Evolutionary conservation across 2,113 vertebrate species (phyloP).

Genomic region (Melanerpes formicivorus): DNA sequence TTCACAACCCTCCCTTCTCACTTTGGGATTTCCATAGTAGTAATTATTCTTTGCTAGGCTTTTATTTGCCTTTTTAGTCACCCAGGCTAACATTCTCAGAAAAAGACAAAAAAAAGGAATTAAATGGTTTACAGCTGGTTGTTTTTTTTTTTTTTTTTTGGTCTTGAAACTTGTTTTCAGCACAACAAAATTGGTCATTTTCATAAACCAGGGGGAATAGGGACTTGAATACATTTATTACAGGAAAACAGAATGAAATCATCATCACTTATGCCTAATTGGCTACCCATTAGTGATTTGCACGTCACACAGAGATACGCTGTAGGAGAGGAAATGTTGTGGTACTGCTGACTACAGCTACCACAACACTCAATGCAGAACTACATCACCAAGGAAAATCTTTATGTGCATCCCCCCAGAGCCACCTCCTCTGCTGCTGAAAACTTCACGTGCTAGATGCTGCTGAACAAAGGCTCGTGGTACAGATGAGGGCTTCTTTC

Average conservation of each 20-base stretch:
- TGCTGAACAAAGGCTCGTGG: background rate
- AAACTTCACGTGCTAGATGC: background rate
- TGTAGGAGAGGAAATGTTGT: background rate
- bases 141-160: background rate
- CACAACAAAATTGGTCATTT: background rate
- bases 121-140: background rate
- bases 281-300: background rate
- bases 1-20: background rate
- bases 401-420: accelerated
- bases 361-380: background rate
- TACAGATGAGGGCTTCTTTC: background rate
- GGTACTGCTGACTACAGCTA: background rate
- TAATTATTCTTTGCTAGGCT: background rate
- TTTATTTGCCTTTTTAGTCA: background rate
- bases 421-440: background rate
- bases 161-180: background rate
- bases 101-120: background rate
- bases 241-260: slow-evolving; percentile 14
- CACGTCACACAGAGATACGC: background rate
- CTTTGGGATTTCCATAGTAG: background rate
- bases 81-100: background rate
- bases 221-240: background rate
- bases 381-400: background rate
- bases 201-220: background rate
- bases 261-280: slow-evolving; percentile 1